Evolutionary conservation across 2,888 invertebrate genomes (phyloP).

Genomic region (Prenolepis imparis): DNA sequence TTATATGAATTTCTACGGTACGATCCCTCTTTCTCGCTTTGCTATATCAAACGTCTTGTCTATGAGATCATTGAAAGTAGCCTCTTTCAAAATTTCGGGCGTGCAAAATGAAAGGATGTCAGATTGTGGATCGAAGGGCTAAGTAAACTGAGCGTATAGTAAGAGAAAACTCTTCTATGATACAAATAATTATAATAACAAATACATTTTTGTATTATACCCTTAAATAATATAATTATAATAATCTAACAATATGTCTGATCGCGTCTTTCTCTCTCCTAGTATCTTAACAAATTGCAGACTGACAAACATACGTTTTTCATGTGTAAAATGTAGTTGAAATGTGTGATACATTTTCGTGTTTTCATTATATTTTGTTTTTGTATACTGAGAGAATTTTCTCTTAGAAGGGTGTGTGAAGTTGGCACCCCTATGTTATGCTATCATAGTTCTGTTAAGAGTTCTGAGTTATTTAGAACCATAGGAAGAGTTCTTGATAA

Average conservation of each 20-base stretch:
- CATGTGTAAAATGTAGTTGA: not conserved
- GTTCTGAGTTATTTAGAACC: too few relatives aligned
- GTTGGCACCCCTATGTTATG: too few relatives aligned
- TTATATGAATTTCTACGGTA: slow-evolving; percentile 80
- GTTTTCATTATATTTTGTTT: not conserved
- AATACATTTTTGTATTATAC: not conserved
- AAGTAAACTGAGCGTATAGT: not conserved
- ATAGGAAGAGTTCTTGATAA: too few relatives aligned
- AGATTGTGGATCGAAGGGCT: not conserved
- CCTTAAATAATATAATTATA: not conserved
- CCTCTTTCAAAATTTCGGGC: not conserved
- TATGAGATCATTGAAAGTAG: not conserved
- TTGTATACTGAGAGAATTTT: too few relatives aligned
- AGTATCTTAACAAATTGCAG: not conserved
- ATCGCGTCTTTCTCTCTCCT: not conserved
- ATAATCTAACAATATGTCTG: not conserved
- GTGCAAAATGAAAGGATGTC: not conserved
- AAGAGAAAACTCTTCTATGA: not conserved
- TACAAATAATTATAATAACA: too few relatives aligned
- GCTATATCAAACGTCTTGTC: slow-evolving; percentile 10
- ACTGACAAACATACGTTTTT: not conserved
- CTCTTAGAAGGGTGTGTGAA: too few relatives aligned
- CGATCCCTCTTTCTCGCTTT: slow-evolving; percentile 63
- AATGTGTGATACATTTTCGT: not conserved
- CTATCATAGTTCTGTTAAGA: too few relatives aligned